Evolutionary conservation across 2,797 vertebrate genomes (phyloP).

Genomic region (Galago senegalensis): DNA sequence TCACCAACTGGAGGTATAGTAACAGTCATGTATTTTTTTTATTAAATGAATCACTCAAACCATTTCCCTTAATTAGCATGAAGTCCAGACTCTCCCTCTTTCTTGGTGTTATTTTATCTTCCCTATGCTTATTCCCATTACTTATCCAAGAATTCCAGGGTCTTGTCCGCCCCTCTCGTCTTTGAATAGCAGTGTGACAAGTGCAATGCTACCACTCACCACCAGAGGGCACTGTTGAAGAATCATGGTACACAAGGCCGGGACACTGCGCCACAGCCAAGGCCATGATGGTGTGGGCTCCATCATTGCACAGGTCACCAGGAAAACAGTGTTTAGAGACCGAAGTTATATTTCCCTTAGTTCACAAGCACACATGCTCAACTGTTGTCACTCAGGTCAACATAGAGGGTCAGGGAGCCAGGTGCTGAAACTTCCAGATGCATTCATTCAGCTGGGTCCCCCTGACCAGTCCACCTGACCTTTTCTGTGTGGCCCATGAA

Average conservation of each 20-base stretch:
- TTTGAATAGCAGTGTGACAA: background rate
- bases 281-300: background rate
- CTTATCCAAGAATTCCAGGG: background rate
- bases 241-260: rapidly evolving
- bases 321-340: background rate
- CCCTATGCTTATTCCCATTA: background rate
- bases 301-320: background rate
- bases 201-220: background rate
- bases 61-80: background rate
- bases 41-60: slow-evolving; percentile 4
- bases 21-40: background rate
- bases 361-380: background rate
- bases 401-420: background rate
- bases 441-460: too few relatives aligned
- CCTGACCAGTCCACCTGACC: background rate
- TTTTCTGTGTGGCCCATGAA: background rate
- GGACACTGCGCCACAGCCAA: rapidly evolving
- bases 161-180: too few relatives aligned
- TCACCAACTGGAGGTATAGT: background rate
- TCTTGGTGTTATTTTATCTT: background rate
- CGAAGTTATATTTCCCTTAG: background rate
- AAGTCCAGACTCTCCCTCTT: slow-evolving; percentile 20
- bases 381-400: background rate
- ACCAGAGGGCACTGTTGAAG: slow-evolving; percentile 40
- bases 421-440: background rate